Conservation (phyloP, 1,140 invertebrate genomes). For the Yoshiicerus persimilis region DNA sequence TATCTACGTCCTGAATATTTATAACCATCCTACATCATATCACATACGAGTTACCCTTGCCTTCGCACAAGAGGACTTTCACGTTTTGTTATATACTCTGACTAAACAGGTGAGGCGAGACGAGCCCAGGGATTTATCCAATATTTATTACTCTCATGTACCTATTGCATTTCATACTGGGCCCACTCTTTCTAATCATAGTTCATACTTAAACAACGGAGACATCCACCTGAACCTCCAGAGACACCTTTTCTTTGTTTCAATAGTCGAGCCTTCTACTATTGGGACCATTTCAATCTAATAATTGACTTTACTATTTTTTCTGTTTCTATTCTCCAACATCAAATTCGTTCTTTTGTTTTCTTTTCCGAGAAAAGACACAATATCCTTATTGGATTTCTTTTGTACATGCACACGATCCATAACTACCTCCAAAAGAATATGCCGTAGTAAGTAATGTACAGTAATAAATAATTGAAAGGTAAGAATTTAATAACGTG, state of each 20-base stretch:
- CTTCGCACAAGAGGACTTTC: neutral
- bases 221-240: neutral
- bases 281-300: neutral
- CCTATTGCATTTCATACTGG: neutral
- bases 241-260: neutral
- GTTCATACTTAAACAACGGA: neutral
- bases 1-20: neutral
- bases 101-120: neutral
- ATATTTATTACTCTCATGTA: neutral
- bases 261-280: neutral
- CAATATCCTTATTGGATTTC: neutral
- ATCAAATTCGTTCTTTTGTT: neutral
- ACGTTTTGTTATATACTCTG: neutral
- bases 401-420: neutral
- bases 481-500: no score
- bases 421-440: no score
- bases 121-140: neutral
- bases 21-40: neutral
- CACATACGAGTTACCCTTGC: neutral
- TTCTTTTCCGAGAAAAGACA: neutral
- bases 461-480: no score
- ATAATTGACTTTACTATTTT: neutral
- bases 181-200: neutral
- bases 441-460: no score
- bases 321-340: neutral